Base-by-base conservation (phyloP, 1,140 invertebrate species). In the Lithobius niger region DNA sequence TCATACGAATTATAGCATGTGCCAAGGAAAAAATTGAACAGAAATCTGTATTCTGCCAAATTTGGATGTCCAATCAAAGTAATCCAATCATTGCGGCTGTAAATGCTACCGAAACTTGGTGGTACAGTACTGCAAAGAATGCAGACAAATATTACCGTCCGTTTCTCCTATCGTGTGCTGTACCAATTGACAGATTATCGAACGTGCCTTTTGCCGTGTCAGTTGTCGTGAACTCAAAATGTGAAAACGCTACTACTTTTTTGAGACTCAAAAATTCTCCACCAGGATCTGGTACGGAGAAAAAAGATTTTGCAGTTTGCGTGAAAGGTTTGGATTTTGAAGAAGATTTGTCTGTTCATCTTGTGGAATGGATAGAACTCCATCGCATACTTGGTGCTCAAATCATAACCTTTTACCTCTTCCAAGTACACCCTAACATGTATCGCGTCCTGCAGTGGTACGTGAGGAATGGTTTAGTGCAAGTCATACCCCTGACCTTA, bases 281-380 rank as follows among this genome's bases (percentile, higher is more conserved):
- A n/a, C n/a, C n/a, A n/a, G n/a, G n/a, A n/a, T n/a, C n/a, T n/a
- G n/a, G n/a, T n/a, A n/a, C n/a, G n/a, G n/a, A n/a, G n/a, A n/a
- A n/a, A n/a, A 60, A 60, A 22, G 27, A 67, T 3, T 82, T 84
- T 61, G 82, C 78, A 1, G 67, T 85, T 27, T 85, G 82, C 62
- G 78, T 84, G 0, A 85, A 85, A 67, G 81, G 82, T 50, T 65
- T 85, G 63, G 74, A 77, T 55, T 84, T 83, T 62, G 42, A 62
- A 16, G 71, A 77, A 51, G 79, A 84, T 60, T 77, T 82, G 51
- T 77, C 79, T 1, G 60, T 66, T 19, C 72, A 72, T 59, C 63
- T 85, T 26, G 65, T 82, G 2, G 79, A 83, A 64, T 85, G 83
- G 78, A 74, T 85, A 49, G 80, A 83, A 69, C 70, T 79, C 0